A percentile compares a stretch with the other conserved stretches of the same genome.
These are phyloP conservation scores for Drosophila novamexicana DNA, from an alignment of 1,140 invertebrate genomes.

Conservation along the genomic window DNA sequence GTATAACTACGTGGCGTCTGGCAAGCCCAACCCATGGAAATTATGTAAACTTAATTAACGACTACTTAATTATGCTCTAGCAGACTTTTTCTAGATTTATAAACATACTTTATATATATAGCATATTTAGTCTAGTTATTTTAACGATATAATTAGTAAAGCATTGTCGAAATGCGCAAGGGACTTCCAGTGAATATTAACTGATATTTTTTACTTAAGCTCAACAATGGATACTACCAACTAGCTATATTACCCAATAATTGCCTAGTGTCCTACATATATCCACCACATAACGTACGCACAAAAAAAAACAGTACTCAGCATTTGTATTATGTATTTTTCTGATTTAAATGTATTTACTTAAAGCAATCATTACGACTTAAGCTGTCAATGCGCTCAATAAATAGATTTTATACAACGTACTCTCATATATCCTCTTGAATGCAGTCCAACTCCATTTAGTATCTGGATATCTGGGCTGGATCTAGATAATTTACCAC, in stretches of 20 bases:
- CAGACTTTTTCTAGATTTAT: constrained; percentile 29
- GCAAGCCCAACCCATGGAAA: constrained; percentile 26
- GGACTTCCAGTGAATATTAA: constrained; percentile 79
- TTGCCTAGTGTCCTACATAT: constrained; percentile 26
- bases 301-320: constrained; percentile 44
- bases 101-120: constrained; percentile 12
- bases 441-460: background rate
- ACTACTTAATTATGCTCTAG: constrained; percentile 71
- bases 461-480: background rate
- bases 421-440: background rate
- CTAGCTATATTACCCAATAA: constrained; percentile 6
- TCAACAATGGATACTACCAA: constrained; percentile 17
- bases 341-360: constrained; percentile 56
- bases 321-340: constrained; percentile 58
- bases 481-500: too few relatives aligned
- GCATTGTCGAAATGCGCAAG: constrained; percentile 63
- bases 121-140: constrained; percentile 13
- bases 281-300: constrained; percentile 23
- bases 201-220: constrained; percentile 66
- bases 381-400: constrained; percentile 68
- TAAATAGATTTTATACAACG: constrained; percentile 52
- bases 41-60: constrained; percentile 74
- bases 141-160: background rate
- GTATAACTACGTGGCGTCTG: constrained; percentile 41
- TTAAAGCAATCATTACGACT: constrained; percentile 73